These are phyloP conservation scores for Odocoileus hemionus DNA, from an alignment of 2,113 vertebrate genomes.

Conservation along the genomic window DNA sequence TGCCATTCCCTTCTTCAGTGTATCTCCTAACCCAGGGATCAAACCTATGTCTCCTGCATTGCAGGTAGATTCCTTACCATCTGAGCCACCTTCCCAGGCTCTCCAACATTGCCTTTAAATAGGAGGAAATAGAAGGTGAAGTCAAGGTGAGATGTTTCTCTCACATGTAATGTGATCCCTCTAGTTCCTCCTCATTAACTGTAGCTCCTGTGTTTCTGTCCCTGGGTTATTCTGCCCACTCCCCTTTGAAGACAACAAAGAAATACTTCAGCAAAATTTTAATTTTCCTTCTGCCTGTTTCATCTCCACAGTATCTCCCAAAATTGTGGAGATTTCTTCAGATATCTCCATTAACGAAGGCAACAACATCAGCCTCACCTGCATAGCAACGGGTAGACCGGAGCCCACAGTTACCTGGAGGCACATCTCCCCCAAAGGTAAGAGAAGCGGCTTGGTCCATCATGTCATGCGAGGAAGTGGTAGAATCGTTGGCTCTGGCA, in stretches of 20 bases:
- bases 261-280: background rate
- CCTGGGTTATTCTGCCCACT: background rate
- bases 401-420: conserved; percentile 96
- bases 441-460: background rate
- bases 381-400: conserved; percentile 94
- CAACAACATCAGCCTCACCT: conserved; percentile 93
- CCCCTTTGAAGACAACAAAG: background rate
- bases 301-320: conserved; percentile 91
- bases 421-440: conserved; percentile 94
- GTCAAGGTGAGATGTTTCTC: background rate
- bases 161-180: background rate
- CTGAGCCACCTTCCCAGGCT: background rate
- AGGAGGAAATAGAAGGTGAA: background rate
- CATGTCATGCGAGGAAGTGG: accelerated
- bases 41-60: background rate
- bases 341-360: conserved; percentile 97
- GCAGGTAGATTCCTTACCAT: background rate
- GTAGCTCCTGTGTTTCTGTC: background rate
- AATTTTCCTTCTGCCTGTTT: conserved; percentile 37
- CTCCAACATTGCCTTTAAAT: background rate
- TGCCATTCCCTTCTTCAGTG: background rate
- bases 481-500: background rate
- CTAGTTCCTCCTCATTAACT: background rate
- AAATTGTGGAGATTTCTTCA: conserved; percentile 93
- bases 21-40: background rate